Percentiles rank a stretch among this genome's conserved stretches.
These are phyloP conservation scores for Acanthaster planci DNA, from an alignment of 35 echinoderm and acorn worm species.

Conservation along the genomic window DNA sequence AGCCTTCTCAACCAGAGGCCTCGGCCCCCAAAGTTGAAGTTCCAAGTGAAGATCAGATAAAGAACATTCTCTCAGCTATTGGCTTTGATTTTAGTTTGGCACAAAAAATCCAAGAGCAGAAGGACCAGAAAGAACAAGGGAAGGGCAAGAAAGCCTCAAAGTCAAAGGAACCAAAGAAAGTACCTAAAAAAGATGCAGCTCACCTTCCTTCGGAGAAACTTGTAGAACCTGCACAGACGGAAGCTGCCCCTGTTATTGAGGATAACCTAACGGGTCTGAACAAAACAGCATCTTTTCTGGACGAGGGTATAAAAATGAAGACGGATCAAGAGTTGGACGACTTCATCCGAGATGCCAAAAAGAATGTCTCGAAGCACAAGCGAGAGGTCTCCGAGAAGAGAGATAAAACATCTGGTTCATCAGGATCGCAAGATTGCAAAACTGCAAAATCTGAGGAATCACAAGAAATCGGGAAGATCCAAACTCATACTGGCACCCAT, in stretches of 20 bases:
- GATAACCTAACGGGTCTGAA: not conserved
- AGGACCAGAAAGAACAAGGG: slow-evolving; percentile 45
- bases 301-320: slow-evolving; percentile 9
- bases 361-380: not conserved
- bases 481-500: not conserved
- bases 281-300: slow-evolving; percentile 3
- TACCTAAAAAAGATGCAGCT: not conserved
- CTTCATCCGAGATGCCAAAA: slow-evolving; percentile 6
- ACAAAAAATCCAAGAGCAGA: slow-evolving; percentile 66
- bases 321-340: slow-evolving; percentile 20
- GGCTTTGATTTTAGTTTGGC: slow-evolving; percentile 79
- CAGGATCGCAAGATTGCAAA: not conserved
- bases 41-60: slow-evolving; percentile 59
- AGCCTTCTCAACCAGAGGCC: slow-evolving; percentile 4
- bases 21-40: not conserved
- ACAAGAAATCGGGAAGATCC: not conserved
- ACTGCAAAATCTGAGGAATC: not conserved
- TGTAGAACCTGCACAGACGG: not conserved
- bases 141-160: not conserved
- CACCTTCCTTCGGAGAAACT: not conserved
- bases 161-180: not conserved
- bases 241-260: not conserved
- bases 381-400: not conserved
- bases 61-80: slow-evolving; percentile 76
- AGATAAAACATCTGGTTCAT: not conserved